Conservation (phyloP, 2,888 invertebrate genomes). For the Neuroscelio doddi region DNA sequence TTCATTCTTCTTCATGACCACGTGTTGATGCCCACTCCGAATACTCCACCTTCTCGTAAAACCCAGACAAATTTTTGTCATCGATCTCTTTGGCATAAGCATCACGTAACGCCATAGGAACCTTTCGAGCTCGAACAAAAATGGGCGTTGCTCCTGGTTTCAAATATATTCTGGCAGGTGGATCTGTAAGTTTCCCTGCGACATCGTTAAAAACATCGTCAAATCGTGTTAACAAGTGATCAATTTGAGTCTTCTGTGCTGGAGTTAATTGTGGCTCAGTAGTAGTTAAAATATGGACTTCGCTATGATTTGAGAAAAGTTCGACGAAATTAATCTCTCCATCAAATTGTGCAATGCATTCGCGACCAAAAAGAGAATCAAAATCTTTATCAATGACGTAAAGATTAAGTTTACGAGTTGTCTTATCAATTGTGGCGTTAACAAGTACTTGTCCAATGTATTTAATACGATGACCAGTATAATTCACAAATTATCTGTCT, state of each 20-base stretch:
- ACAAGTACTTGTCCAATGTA: slow-evolving; percentile 14
- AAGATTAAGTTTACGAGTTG: slow-evolving; percentile 11
- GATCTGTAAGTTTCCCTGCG: slow-evolving; percentile 20
- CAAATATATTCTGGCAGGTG: slow-evolving; percentile 14
- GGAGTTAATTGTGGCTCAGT: background rate
- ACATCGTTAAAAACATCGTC: slow-evolving; percentile 17
- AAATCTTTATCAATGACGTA: slow-evolving; percentile 25
- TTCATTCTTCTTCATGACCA: slow-evolving; percentile 17
- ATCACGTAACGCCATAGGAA: slow-evolving; percentile 11
- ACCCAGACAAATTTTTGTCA: background rate
- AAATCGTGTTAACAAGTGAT: background rate
- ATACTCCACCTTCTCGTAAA: slow-evolving; percentile 15
- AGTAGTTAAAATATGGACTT: background rate
- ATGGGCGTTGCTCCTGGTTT: slow-evolving; percentile 14
- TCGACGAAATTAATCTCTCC: slow-evolving; percentile 17
- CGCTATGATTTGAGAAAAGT: too few species aligned
- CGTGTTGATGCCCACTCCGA: slow-evolving; percentile 25
- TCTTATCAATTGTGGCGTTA: slow-evolving; percentile 6
- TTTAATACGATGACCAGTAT: slow-evolving; percentile 21
- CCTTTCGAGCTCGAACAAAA: slow-evolving; percentile 18
- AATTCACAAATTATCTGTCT: slow-evolving; percentile 28
- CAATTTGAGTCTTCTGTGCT: slow-evolving; percentile 3
- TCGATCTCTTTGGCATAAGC: slow-evolving; percentile 8
- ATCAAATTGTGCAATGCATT: slow-evolving; percentile 24
- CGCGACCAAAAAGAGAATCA: slow-evolving; percentile 24